Base-by-base conservation (phyloP, 2,797 vertebrate species). In the Falco cherrug region DNA sequence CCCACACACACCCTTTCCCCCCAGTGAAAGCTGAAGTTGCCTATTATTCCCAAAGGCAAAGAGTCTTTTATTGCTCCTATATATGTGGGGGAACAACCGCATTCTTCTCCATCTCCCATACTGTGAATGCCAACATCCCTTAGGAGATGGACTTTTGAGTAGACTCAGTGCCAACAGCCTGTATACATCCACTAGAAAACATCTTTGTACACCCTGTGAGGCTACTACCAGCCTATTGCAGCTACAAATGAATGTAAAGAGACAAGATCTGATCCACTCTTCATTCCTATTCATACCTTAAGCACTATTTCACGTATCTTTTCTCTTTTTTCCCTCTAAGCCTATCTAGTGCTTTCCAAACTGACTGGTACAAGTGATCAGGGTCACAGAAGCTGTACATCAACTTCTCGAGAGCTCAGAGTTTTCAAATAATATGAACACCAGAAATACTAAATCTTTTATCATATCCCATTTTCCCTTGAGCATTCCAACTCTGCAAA, bases 361-460 rank as follows among this genome's bases (percentile, higher is more conserved):
- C 9, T 41, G 24, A 54, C 43, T 56, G 28, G 22, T 45, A 3
- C 31, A 75, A 91, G 25, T 70, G 57, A 81, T 48, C 31, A 45
- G 10, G 7, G 25, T 70, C 43, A 84, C 18, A 92, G 83, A 80
- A 74, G 81, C 73, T 67, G 50, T 69, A 11, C 41, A 64, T 89
- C 76, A 87, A 14, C 67, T 71, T 97, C 85, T 95, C 90, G 90
- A 69, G 77, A 91, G 89, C 82, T 95, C 83, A 92, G 71, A 93
- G 45, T 90, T 96, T 93, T 98, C 86, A 96, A 96, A 96, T 93
- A 93, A 86, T 90, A 94, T 84, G 78, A 97, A 95, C 77, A 95
- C 33, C 54, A 97, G 76, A 95, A 94, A 51, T 92, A 85, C 60
- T 97, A 97, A 93, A 91, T 96, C 75, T 97, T 97, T 96, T 94